Percentiles rank a stretch among this genome's conserved stretches.
phyloP scores from a whole-genome alignment of 2,888 invertebrate species.

The Zygogramma bicolorata region DNA sequence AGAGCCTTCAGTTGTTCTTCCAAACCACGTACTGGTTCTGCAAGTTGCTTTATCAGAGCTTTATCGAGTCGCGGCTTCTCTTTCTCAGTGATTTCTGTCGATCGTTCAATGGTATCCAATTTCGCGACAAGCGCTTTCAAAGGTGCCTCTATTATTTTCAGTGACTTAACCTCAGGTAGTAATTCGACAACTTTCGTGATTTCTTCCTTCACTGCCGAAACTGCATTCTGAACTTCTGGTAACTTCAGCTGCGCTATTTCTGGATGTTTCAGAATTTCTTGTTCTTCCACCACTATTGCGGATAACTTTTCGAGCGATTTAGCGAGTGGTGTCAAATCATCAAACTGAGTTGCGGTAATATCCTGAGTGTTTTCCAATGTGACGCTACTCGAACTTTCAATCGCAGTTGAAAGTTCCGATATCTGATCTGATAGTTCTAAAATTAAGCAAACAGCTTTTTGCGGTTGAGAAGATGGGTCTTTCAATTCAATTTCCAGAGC shows the following conservation, averaged over 20 bases:
- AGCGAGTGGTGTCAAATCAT: conserved; percentile 2
- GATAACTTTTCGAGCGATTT: conserved; percentile 39
- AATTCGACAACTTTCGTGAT: conserved; percentile 10
- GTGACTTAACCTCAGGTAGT: conserved; percentile 11
- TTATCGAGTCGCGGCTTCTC: not conserved
- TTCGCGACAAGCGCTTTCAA: conserved; percentile 23
- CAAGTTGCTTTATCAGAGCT: not conserved
- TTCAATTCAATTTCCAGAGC: conserved; percentile 29
- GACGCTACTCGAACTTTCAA: not conserved
- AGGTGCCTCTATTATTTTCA: conserved; percentile 25
- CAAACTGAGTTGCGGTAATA: not conserved
- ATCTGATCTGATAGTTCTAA: not conserved
- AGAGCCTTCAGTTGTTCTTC: not conserved
- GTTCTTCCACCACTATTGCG: conserved; percentile 30
- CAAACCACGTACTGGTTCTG: not conserved
- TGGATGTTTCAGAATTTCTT: conserved; percentile 26
- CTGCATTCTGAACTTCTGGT: conserved; percentile 26
- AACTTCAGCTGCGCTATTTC: conserved; percentile 34
- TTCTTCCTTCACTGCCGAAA: conserved; percentile 23
- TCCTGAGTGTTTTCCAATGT: not conserved
- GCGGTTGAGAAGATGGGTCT: not conserved
- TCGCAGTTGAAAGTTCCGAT: not conserved
- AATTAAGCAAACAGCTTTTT: not conserved
- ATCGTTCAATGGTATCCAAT: not conserved
- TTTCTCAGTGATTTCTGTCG: not conserved